Evolutionary conservation across 2,888 invertebrate species (phyloP).

Genomic region (Dasysyrphus albostriatus): DNA sequence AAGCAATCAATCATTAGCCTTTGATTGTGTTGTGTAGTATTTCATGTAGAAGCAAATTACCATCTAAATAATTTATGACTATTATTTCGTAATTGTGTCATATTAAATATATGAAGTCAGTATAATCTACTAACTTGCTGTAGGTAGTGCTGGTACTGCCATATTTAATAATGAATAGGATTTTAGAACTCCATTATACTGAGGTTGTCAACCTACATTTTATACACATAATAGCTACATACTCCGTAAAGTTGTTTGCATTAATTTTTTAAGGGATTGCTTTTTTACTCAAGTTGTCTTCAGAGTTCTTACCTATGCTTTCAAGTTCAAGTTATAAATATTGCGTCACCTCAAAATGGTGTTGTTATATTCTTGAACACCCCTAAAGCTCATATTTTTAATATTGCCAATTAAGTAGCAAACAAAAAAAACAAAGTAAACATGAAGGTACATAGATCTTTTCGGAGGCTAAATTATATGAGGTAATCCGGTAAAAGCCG

Average conservation of each 20-base stretch:
- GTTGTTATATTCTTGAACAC: not conserved
- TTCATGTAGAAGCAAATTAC: no score
- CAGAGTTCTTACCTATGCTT: not conserved
- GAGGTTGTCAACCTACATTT: not conserved
- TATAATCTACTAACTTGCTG: no score
- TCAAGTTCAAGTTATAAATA: not conserved
- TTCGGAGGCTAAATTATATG: not conserved
- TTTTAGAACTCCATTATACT: not conserved
- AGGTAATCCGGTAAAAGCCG: not conserved
- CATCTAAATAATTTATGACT: no score
- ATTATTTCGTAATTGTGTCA: no score
- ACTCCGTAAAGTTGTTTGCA: not conserved
- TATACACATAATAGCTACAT: not conserved
- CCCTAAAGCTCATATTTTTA: not conserved
- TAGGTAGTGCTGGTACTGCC: no score
- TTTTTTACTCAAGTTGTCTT: not conserved
- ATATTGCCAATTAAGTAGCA: not conserved
- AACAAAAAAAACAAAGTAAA: no score
- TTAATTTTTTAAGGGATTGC: not conserved
- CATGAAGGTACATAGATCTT: not conserved
- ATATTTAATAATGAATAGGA: not conserved
- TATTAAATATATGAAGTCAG: no score
- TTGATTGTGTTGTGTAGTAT: no score
- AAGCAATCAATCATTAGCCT: no score
- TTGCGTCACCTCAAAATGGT: not conserved